Conservation (phyloP, 2,113 vertebrate genomes). For the Vulpes ferrilata region DNA sequence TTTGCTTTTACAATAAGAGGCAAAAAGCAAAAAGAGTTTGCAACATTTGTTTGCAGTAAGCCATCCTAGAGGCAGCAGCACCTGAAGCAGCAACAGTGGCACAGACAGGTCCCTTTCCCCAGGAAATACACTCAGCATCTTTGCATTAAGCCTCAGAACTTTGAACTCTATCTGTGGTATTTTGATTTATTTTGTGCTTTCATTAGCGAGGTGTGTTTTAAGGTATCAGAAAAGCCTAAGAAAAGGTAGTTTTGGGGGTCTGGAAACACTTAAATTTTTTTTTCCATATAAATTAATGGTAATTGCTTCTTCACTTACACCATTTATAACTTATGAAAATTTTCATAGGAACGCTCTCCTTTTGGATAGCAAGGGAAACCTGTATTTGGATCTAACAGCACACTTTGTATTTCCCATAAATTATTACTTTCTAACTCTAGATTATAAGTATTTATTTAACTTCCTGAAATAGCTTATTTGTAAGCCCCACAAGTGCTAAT, state of each 20-base stretch:
- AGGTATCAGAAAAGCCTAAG: neutral
- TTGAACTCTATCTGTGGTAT: neutral
- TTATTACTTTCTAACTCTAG: constrained; percentile 18
- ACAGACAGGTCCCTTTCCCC: neutral
- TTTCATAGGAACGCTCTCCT: neutral
- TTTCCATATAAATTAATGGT: neutral
- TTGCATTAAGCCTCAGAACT: neutral
- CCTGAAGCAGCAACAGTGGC: neutral
- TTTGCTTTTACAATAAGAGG: neutral
- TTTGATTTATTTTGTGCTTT: neutral
- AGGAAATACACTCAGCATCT: neutral
- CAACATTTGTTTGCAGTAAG: neutral
- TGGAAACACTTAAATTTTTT: neutral
- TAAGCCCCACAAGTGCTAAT: constrained; percentile 4
- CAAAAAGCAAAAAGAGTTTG: neutral
- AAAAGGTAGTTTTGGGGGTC: neutral
- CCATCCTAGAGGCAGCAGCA: neutral
- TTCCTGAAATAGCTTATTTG: neutral
- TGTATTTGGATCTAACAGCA: neutral
- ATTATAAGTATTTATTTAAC: constrained; percentile 5
- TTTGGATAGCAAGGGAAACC: neutral
- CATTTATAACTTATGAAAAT: neutral
- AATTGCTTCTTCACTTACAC: neutral
- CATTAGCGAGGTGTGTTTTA: neutral
- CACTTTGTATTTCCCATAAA: neutral